A percentile compares a stretch with the other conserved stretches of the same genome.
phyloP scores from a whole-genome alignment of 1,140 invertebrate species.

The Hetaerina americana region DNA sequence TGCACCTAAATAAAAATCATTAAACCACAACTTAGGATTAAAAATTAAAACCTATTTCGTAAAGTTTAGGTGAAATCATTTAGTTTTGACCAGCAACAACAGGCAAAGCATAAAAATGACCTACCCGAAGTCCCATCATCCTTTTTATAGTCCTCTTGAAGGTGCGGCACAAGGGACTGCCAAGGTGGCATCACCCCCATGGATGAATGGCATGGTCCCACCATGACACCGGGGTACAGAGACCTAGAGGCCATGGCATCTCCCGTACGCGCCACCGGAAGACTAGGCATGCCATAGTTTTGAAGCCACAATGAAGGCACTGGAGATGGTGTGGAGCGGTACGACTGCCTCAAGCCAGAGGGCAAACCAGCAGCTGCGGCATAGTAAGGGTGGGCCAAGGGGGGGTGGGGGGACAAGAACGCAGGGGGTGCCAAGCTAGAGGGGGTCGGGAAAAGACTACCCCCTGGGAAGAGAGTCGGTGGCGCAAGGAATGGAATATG shows the following conservation, averaged over 20 bases:
- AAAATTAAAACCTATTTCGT: too few species aligned
- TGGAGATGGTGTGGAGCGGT: conserved; percentile 8
- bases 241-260: conserved; percentile 2
- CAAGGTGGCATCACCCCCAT: neutral
- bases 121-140: conserved; percentile 14
- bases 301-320: conserved; percentile 12
- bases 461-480: neutral
- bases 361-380: neutral
- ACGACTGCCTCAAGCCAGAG: conserved; percentile 3
- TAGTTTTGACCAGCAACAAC: too few species aligned
- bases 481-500: conserved; percentile 5
- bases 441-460: neutral
- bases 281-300: conserved; percentile 18
- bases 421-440: conserved; percentile 10
- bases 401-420: conserved; percentile 10
- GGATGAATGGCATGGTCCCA: conserved; percentile 9
- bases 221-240: conserved; percentile 9
- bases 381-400: conserved; percentile 9
- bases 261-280: conserved; percentile 10
- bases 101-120: too few species aligned
- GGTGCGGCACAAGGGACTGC: neutral
- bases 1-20: too few species aligned
- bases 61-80: too few species aligned
- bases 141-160: conserved; percentile 14
- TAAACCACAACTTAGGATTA: too few species aligned